Evolutionary conservation across 92 coral and sea anemone genomes (phyloP).

Genomic region (Pocillopora grandis): DNA sequence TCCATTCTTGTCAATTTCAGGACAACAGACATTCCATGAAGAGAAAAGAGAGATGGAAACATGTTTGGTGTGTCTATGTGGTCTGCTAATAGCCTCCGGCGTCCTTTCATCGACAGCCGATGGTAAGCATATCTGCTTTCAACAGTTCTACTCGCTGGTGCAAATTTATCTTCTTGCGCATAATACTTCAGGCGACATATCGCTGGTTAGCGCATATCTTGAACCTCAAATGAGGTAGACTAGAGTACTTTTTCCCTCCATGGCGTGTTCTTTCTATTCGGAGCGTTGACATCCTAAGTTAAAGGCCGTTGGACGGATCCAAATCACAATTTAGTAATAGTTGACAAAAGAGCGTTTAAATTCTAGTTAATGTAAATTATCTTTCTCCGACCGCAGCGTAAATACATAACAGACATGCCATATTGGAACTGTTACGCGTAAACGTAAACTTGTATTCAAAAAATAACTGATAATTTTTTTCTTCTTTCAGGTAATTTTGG

Average conservation of each 20-base stretch:
- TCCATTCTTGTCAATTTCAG: slow-evolving; percentile 35
- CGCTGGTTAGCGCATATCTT: too few relatives aligned
- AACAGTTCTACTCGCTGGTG: neutral
- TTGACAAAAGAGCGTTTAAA: slow-evolving; percentile 79
- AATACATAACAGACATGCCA: slow-evolving; percentile 32
- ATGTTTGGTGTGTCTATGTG: slow-evolving; percentile 39
- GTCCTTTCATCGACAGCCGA: slow-evolving; percentile 34
- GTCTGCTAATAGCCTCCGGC: slow-evolving; percentile 40
- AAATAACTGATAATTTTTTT: neutral
- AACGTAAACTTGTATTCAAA: neutral
- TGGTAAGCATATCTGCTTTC: slow-evolving; percentile 48
- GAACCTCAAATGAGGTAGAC: too few relatives aligned
- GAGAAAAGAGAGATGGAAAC: slow-evolving; percentile 51
- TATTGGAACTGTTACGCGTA: neutral
- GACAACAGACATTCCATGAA: slow-evolving; percentile 48
- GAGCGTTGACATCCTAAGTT: neutral
- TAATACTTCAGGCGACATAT: neutral
- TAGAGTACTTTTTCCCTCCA: neutral
- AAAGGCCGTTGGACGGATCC: slow-evolving; percentile 9
- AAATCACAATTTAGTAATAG: slow-evolving; percentile 17
- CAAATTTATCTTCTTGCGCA: neutral
- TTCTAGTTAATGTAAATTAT: slow-evolving; percentile 53
- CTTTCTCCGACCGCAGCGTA: slow-evolving; percentile 36
- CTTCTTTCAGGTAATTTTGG: slow-evolving; percentile 21
- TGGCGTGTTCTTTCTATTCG: neutral